These are phyloP conservation scores for Cairina moschata DNA, from an alignment of 2,113 vertebrate species.

Conservation along the genomic window DNA sequence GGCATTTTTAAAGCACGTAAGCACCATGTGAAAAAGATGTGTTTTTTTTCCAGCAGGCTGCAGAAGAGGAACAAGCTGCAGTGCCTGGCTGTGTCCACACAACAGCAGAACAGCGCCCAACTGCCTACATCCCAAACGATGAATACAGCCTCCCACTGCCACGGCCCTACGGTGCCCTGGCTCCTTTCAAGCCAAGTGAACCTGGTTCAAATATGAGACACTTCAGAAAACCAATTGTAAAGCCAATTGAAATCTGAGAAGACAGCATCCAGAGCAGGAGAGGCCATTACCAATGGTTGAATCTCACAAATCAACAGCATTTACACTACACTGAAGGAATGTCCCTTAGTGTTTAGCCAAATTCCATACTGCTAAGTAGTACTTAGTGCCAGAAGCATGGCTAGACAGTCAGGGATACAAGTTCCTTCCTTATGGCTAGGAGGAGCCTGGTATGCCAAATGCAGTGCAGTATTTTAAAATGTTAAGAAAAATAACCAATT, in stretches of 20 bases:
- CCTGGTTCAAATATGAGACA: conserved; percentile 81
- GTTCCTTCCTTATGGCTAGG: neutral
- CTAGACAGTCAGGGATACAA: neutral
- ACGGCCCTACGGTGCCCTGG: conserved; percentile 80
- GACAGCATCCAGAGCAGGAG: neutral
- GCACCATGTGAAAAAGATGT: neutral
- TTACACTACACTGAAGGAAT: neutral
- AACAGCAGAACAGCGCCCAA: conserved; percentile 82
- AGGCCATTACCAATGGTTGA: neutral
- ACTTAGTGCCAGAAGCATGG: neutral
- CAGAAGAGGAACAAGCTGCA: conserved; percentile 73
- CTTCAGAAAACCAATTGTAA: conserved; percentile 81
- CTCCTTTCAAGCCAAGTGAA: conserved; percentile 85
- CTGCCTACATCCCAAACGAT: conserved; percentile 77
- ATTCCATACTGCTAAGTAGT: neutral
- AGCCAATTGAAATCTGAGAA: conserved; percentile 80
- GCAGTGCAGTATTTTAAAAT: neutral
- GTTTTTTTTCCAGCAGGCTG: conserved; percentile 67
- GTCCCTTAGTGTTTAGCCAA: neutral
- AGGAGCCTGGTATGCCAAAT: neutral
- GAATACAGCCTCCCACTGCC: conserved; percentile 78
- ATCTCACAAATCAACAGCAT: neutral
- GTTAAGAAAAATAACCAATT: neutral
- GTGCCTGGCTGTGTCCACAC: conserved; percentile 70
- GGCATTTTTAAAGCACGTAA: neutral